Base-by-base conservation (phyloP, 1,140 invertebrate species). In the Cherax destructor region DNA sequence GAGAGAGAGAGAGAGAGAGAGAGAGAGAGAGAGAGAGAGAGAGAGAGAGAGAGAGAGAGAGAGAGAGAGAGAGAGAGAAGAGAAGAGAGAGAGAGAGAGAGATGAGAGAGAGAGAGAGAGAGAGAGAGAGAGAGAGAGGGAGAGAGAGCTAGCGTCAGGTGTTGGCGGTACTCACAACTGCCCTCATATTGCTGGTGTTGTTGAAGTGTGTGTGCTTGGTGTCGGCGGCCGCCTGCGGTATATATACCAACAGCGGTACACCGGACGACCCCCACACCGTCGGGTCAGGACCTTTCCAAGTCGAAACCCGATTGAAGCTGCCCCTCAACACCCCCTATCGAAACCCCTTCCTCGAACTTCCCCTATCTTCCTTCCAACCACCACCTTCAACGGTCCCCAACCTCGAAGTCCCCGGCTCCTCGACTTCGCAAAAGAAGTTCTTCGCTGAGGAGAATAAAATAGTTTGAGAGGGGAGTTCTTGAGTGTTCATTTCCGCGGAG, bases 21-120 rank as follows among this genome's bases (percentile, higher is more conserved):
- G n/a, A 59, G 52, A 24, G 13, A n/a, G 49, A 52, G 85, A 86
- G 65, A 86, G 84, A 86, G 84, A 86, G 84, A 86, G 84, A 86
- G 84, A 76, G 84, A 86, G 84, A 86, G 84, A 86, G 84, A 86
- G 84, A 86, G 84, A 86, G 84, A 56, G 69, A 86, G 84, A 86
- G 84, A 74, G 65, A 72, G 41, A 72, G 41, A 49, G 49, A 81
- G 79, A 81, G 7, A 85, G 84, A 76, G 84, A 86, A 69, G 74
- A 69, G 76, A 69, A 85, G 83, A 85, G 83, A 85, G 52, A 4
- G 52, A 56, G 52, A 56, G 52, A 56, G 3, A 56, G 52, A 56
- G 52, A 56, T 1, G 21, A n/a, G 56, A 83, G 21, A 83, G 78
- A 52, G 50, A 80, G 41, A 52, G 47, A 81, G 52, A 81, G 16